Percentiles rank a stretch among this genome's conserved stretches.
Conservation (phyloP, 2,888 invertebrate genomes). For the Troilus luridus region DNA sequence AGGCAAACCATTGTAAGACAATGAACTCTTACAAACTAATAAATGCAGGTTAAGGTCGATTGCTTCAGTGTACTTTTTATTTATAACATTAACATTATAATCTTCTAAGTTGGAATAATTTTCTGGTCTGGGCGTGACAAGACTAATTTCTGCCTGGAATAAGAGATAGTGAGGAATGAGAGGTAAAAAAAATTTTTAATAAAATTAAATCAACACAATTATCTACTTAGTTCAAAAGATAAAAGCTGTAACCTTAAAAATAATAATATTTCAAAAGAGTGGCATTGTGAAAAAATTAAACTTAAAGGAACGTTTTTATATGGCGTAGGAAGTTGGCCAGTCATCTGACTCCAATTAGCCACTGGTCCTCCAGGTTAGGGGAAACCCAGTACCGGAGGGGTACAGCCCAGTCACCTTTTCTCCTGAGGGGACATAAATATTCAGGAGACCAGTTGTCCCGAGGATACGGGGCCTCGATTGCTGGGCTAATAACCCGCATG, state of each 20-base stretch:
- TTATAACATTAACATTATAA: slow-evolving; percentile 76
- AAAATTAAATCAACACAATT: background rate
- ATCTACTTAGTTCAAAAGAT: background rate
- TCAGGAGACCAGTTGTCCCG: no score
- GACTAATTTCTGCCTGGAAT: slow-evolving; percentile 73
- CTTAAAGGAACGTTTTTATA: no score
- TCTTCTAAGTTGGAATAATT: slow-evolving; percentile 73
- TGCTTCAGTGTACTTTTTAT: slow-evolving; percentile 76
- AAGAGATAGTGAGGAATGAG: background rate
- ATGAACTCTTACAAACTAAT: slow-evolving; percentile 17
- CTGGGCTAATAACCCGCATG: no score
- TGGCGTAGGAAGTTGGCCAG: no score
- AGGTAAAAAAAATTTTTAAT: background rate
- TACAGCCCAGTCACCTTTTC: no score
- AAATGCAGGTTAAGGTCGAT: background rate
- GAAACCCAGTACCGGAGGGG: no score
- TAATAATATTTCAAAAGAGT: background rate
- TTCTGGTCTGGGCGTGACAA: slow-evolving; percentile 73
- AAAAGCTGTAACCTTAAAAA: background rate
- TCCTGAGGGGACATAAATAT: no score
- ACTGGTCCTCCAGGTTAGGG: no score
- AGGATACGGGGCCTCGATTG: no score
- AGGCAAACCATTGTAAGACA: slow-evolving; percentile 5
- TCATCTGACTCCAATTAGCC: no score
- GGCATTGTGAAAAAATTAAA: slow-evolving; percentile 62